Evolutionary conservation across 2,113 vertebrate species (phyloP).

Genomic region (Neogale vison): DNA sequence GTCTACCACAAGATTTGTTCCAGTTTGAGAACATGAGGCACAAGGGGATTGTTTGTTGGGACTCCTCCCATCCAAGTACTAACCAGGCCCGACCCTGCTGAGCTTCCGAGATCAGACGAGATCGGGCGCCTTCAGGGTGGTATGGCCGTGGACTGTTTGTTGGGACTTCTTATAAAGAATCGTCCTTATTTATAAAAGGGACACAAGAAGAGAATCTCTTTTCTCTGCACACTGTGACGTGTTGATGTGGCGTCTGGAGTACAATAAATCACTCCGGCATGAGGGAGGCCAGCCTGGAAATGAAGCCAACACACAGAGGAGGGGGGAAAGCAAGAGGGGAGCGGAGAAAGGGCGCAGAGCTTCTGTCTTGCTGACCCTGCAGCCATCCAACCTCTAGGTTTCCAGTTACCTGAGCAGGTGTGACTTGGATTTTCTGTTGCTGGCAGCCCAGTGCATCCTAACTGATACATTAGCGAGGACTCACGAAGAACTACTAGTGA

Average conservation of each 20-base stretch:
- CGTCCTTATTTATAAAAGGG: neutral
- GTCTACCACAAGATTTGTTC: neutral
- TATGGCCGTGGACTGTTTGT: neutral
- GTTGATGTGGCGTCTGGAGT: neutral
- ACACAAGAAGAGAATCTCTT: neutral
- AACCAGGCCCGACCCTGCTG: too few species aligned
- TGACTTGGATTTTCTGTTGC: neutral
- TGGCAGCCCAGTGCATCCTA: neutral
- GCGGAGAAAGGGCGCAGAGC: neutral
- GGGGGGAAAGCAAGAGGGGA: neutral
- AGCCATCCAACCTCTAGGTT: neutral
- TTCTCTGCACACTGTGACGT: neutral
- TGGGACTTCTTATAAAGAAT: neutral
- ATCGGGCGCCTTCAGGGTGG: too few species aligned
- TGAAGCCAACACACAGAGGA: neutral
- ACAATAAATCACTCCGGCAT: neutral
- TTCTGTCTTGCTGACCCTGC: neutral
- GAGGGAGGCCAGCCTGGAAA: neutral
- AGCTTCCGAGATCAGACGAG: too few species aligned
- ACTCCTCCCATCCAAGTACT: too few species aligned
- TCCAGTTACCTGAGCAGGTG: too few species aligned
- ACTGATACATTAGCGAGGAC: accelerated
- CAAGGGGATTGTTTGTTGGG: neutral
- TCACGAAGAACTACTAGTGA: too few species aligned
- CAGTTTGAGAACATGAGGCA: neutral